Percentiles rank a stretch among this genome's conserved stretches.
Evolutionary conservation across 2,113 vertebrate species (phyloP).

Genomic region (Heptranchias perlo): DNA sequence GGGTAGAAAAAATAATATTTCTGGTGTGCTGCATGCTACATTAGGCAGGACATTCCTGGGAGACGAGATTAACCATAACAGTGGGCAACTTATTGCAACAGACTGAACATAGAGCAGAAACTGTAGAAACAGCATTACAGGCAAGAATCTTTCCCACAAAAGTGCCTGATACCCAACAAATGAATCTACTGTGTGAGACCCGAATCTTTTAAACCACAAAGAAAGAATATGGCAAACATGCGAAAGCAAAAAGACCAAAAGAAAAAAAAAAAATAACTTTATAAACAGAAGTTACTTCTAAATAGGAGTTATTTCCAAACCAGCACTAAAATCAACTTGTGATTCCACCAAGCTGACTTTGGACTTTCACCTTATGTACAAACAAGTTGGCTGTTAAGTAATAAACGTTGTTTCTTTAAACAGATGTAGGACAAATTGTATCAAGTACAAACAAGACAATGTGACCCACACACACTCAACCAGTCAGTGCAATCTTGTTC

Average conservation of each 20-base stretch:
- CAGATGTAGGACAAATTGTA: not conserved
- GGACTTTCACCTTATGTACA: not conserved
- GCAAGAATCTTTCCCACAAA: not conserved
- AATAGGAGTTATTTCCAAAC: not conserved
- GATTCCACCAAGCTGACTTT: not conserved
- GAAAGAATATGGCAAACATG: not conserved
- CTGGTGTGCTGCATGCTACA: too few relatives aligned
- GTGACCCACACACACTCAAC: not conserved
- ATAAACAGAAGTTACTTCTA: not conserved
- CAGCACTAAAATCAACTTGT: not conserved
- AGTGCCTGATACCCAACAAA: not conserved
- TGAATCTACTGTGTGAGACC: not conserved
- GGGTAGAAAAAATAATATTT: too few relatives aligned
- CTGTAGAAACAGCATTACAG: not conserved
- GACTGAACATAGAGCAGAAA: not conserved
- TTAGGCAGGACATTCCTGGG: not conserved
- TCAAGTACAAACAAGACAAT: not conserved
- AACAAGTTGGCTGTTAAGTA: not conserved
- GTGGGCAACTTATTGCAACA: not conserved
- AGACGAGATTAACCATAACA: not conserved
- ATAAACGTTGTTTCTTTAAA: not conserved
- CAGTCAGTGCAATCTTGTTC: not conserved
- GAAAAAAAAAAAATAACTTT: not conserved
- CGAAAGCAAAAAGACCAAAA: not conserved
- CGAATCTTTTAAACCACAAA: not conserved